phyloP scores from a whole-genome alignment of 2,888 invertebrate species.

The Ichneumoninae sp. region DNA sequence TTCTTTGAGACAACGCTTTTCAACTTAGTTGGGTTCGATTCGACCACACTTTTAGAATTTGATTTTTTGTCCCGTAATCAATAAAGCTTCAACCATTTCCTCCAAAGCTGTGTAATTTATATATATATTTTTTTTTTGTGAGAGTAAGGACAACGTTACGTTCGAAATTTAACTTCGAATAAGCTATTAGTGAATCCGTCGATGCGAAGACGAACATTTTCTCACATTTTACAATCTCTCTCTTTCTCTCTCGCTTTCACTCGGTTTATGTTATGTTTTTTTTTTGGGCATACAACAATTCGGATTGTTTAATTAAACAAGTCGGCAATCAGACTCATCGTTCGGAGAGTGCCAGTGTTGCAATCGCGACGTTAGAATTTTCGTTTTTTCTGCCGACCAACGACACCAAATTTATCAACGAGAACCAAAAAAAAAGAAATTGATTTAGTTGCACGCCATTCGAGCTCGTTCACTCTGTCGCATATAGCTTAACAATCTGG shows the following conservation, averaged over 20 bases:
- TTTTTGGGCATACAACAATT: constrained; percentile 39
- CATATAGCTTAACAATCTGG: constrained; percentile 68
- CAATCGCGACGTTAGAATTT: constrained; percentile 36
- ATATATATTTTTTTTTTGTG: not conserved
- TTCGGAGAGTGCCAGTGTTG: constrained; percentile 2
- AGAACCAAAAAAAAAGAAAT: constrained; percentile 43
- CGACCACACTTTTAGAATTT: not conserved
- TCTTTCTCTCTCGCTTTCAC: constrained; percentile 20
- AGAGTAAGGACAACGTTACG: constrained; percentile 29
- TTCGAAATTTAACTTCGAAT: not conserved
- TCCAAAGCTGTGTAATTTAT: not conserved
- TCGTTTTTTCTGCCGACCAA: constrained; percentile 14
- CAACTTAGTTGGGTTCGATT: not conserved
- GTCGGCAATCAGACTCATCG: constrained; percentile 26
- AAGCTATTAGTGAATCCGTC: constrained; percentile 16
- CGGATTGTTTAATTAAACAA: not conserved
- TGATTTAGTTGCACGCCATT: constrained; percentile 58
- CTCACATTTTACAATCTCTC: constrained; percentile 27
- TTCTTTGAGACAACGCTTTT: not conserved
- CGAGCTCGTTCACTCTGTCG: constrained; percentile 49
- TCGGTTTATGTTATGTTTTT: constrained; percentile 14
- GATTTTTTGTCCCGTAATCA: not conserved
- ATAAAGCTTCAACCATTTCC: not conserved
- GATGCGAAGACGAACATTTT: not conserved
- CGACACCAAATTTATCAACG: constrained; percentile 23